These are phyloP conservation scores for Drosophila paulistorum DNA, from an alignment of 1,140 invertebrate genomes.

Conservation along the genomic window DNA sequence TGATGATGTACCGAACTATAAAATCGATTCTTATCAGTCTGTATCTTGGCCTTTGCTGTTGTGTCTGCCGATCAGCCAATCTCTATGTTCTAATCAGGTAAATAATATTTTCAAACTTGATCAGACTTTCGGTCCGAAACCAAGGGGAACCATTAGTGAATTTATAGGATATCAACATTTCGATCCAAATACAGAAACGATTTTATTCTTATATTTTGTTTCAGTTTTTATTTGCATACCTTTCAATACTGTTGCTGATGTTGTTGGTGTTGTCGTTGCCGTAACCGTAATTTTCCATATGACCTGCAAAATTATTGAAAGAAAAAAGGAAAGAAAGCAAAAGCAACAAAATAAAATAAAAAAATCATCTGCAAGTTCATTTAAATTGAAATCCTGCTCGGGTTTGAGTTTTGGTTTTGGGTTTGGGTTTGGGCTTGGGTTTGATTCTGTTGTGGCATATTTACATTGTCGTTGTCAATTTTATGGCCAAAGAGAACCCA, in stretches of 20 bases:
- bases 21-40: too few species aligned
- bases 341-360: slow-evolving; percentile 63
- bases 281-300: slow-evolving; percentile 72
- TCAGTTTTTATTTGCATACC: slow-evolving; percentile 62
- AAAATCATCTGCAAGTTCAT: slow-evolving; percentile 73
- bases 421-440: slow-evolving; percentile 9
- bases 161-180: neutral
- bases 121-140: too few species aligned
- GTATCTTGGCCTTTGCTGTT: too few species aligned
- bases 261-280: slow-evolving; percentile 27
- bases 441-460: slow-evolving; percentile 39
- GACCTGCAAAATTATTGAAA: slow-evolving; percentile 77
- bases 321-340: slow-evolving; percentile 4
- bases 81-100: too few species aligned
- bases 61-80: too few species aligned
- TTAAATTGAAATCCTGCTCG: slow-evolving; percentile 73
- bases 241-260: slow-evolving; percentile 29
- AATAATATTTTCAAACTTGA: too few species aligned
- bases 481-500: slow-evolving; percentile 51
- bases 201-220: slow-evolving; percentile 34
- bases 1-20: too few species aligned
- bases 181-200: neutral
- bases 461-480: slow-evolving; percentile 80
- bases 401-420: slow-evolving; percentile 12
- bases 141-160: too few species aligned